Evolutionary conservation across 2,888 invertebrate genomes (phyloP).

Genomic region (Trissolcus brochymenae): DNA sequence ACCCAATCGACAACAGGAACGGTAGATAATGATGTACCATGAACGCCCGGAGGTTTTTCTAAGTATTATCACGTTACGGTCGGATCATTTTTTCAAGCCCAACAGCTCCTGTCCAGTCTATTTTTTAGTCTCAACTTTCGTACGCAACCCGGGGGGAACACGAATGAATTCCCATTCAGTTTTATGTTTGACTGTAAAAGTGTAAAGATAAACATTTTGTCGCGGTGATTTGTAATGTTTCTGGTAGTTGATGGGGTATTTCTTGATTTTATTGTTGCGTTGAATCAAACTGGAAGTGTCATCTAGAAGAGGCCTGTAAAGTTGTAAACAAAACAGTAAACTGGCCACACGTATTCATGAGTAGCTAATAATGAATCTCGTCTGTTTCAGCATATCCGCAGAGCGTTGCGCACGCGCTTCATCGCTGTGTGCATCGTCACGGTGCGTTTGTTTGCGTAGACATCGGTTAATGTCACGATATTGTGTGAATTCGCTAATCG

Average conservation of each 20-base stretch:
- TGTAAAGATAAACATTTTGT: no score
- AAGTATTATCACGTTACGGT: slow-evolving; percentile 60
- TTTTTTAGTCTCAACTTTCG: not conserved
- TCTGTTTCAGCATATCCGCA: slow-evolving; percentile 28
- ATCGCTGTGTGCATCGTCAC: slow-evolving; percentile 29
- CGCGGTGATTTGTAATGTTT: no score
- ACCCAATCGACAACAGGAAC: slow-evolving; percentile 43
- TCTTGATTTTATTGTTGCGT: slow-evolving; percentile 16
- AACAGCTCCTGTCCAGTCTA: not conserved
- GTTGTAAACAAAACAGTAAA: slow-evolving; percentile 29
- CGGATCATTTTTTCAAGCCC: slow-evolving; percentile 3
- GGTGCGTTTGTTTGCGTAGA: slow-evolving; percentile 28
- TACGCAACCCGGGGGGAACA: no score
- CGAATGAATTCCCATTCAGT: no score
- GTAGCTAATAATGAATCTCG: slow-evolving; percentile 37
- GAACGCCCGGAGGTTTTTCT: slow-evolving; percentile 43
- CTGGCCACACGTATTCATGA: slow-evolving; percentile 28
- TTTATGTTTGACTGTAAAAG: no score
- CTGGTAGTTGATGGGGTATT: not conserved
- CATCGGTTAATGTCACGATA: slow-evolving; percentile 68
- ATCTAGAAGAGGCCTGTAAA: slow-evolving; percentile 28
- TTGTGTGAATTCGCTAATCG: slow-evolving; percentile 68
- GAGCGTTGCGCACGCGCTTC: slow-evolving; percentile 14
- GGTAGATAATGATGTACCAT: slow-evolving; percentile 49
- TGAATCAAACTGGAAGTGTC: not conserved